Evolutionary conservation across 2,113 vertebrate species (phyloP).

Genomic region (Struthio camelus): DNA sequence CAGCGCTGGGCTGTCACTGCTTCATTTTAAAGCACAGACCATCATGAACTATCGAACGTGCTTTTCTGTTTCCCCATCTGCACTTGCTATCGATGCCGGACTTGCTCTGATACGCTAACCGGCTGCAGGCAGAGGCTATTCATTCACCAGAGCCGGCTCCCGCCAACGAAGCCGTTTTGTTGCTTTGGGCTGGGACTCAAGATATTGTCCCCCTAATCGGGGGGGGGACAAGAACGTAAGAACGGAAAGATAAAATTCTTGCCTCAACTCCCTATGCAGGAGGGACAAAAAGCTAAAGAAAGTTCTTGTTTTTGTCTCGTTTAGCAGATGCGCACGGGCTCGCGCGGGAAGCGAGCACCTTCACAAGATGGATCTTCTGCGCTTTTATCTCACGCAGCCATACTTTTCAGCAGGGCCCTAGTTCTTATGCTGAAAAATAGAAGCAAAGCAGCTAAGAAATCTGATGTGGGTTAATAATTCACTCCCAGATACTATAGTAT

Average conservation of each 20-base stretch:
- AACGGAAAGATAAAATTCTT: background rate
- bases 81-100: too few species aligned
- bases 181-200: background rate
- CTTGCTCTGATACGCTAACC: too few species aligned
- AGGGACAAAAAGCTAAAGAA: background rate
- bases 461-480: background rate
- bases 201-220: rapidly evolving
- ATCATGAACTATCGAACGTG: rapidly evolving
- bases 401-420: background rate
- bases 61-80: background rate
- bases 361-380: background rate
- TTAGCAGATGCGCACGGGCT: rapidly evolving
- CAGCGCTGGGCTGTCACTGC: background rate
- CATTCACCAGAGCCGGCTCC: background rate
- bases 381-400: background rate
- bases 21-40: background rate
- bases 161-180: background rate
- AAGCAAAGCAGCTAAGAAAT: background rate
- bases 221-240: background rate
- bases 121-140: too few species aligned
- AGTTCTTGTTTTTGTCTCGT: background rate
- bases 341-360: background rate
- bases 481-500: background rate
- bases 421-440: background rate
- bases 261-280: background rate